Percentiles rank a stretch among this genome's conserved stretches.
Conservation (phyloP, 2,113 vertebrate genomes). For the Phrynocephalus versicolor region DNA sequence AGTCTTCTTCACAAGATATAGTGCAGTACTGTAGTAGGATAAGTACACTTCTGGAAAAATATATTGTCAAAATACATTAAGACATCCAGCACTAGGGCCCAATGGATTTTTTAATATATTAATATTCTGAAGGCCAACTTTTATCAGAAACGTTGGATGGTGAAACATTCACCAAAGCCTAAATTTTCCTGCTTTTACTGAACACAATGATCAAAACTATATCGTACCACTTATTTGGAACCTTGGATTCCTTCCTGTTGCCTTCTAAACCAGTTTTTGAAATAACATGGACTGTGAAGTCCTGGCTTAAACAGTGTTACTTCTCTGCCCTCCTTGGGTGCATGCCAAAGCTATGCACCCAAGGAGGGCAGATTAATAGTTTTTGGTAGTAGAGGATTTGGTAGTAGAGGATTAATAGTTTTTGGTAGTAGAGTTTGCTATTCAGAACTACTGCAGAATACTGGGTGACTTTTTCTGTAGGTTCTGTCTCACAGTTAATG, state of each 20-base stretch:
- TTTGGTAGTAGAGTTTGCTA: no score
- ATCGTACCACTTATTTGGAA: background rate
- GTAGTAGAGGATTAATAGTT: no score
- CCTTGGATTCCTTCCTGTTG: background rate
- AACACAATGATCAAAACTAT: background rate
- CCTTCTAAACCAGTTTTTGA: background rate
- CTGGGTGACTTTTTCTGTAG: background rate
- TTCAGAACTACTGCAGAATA: background rate
- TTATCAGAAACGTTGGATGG: background rate
- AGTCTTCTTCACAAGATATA: background rate
- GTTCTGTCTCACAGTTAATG: background rate
- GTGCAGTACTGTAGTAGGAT: background rate
- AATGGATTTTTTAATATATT: background rate
- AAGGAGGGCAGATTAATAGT: no score
- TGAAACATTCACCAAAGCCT: background rate
- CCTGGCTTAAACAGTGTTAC: no score
- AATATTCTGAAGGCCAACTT: background rate
- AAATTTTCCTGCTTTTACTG: background rate
- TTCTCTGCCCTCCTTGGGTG: no score
- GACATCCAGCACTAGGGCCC: background rate
- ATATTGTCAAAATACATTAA: background rate
- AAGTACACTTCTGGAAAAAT: background rate
- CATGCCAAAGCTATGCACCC: no score
- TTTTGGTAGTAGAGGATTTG: no score
- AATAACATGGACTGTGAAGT: no score